Evolutionary conservation across 1,140 invertebrate species (phyloP).

Genomic region (Brachionus koreanus): DNA sequence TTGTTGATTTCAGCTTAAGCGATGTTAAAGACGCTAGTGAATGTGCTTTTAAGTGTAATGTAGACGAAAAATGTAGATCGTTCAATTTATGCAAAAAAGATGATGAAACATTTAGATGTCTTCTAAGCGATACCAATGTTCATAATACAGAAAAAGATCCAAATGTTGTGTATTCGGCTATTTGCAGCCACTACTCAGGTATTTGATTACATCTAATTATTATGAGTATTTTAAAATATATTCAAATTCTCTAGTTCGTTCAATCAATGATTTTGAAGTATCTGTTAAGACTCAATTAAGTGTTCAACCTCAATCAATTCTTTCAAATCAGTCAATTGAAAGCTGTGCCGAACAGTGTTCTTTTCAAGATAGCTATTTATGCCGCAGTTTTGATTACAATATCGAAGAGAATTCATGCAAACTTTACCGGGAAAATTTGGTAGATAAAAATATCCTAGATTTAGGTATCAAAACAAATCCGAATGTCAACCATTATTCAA

Average conservation of each 20-base stretch:
- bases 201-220: background rate
- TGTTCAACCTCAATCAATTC: background rate
- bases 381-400: conserved; percentile 28
- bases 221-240: background rate
- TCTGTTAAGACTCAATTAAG: background rate
- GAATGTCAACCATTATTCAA: conserved; percentile 28
- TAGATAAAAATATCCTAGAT: background rate
- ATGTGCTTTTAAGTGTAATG: conserved; percentile 39
- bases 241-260: background rate
- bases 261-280: conserved; percentile 30
- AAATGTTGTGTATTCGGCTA: conserved; percentile 11
- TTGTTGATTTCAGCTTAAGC: conserved; percentile 12
- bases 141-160: conserved; percentile 36
- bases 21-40: background rate
- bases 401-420: background rate
- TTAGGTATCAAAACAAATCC: background rate
- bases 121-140: conserved; percentile 8
- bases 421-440: conserved; percentile 11
- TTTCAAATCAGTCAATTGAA: background rate
- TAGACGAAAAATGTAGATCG: background rate
- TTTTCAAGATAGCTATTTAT: conserved; percentile 25
- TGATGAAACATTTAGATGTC: conserved; percentile 22
- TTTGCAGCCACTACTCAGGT: conserved; percentile 38
- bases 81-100: conserved; percentile 43
- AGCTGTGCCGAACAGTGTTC: conserved; percentile 22